Conservation (phyloP, 2,797 vertebrate genomes). For the Malurus leucopterus region DNA sequence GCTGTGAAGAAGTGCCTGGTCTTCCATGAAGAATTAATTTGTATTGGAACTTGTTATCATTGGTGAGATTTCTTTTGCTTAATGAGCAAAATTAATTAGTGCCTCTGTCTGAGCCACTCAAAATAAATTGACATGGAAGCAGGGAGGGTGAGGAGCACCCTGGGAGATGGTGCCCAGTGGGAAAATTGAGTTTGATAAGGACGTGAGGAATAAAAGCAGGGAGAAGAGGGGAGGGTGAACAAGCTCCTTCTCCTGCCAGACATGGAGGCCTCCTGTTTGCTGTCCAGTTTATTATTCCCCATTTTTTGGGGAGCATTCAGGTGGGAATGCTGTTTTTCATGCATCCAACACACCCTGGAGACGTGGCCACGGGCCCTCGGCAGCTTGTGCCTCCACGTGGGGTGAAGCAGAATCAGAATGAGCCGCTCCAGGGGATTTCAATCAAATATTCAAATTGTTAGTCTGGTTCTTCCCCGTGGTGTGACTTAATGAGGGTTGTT, state of each 20-base stretch:
- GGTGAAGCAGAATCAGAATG: not conserved
- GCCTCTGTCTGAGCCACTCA: not conserved
- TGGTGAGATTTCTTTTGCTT: not conserved
- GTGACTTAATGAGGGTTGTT: not conserved
- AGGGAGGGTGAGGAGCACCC: fast-evolving
- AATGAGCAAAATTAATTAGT: slow-evolving; percentile 33
- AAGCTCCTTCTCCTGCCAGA: not conserved
- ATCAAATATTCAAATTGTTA: not conserved
- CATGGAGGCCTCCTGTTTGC: not conserved
- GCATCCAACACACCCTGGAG: not conserved
- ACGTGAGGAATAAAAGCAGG: not conserved
- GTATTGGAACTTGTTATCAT: not conserved
- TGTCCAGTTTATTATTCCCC: fast-evolving
- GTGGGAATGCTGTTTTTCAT: not conserved
- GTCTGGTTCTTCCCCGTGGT: not conserved
- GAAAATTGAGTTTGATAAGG: not conserved
- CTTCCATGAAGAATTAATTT: not conserved
- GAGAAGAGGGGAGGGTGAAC: not conserved
- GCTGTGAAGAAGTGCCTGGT: not conserved
- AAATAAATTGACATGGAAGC: not conserved
- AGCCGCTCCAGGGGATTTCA: not conserved
- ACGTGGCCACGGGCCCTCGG: fast-evolving
- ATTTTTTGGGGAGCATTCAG: not conserved
- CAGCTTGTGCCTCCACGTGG: not conserved
- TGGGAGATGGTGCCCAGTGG: not conserved